Conservation (phyloP, 64 coral and sea anemone species). For the Stichodactyla mertensii region DNA sequence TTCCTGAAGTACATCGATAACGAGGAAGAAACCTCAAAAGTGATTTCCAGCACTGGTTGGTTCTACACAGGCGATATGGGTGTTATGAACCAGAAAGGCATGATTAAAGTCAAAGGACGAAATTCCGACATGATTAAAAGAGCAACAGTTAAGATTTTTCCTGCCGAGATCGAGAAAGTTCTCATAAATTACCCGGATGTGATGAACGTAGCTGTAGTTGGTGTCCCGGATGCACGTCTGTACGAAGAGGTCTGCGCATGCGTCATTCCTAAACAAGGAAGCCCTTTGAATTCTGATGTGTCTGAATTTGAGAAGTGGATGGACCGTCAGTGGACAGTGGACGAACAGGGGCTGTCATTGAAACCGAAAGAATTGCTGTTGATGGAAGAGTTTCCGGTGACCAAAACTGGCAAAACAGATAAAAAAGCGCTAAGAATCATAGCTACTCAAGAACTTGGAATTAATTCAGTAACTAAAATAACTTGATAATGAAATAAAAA, state of each 20-base stretch:
- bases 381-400: background rate
- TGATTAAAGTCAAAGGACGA: background rate
- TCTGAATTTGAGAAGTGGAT: background rate
- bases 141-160: no score
- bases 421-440: background rate
- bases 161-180: no score
- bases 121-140: no score
- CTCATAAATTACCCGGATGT: constrained; percentile 20
- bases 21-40: background rate
- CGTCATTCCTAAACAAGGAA: constrained; percentile 22
- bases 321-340: constrained; percentile 1
- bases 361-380: background rate
- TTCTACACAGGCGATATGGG: background rate
- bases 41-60: background rate
- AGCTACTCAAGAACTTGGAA: background rate
- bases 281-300: background rate
- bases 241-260: constrained; percentile 22
- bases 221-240: constrained; percentile 14
- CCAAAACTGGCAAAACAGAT: background rate
- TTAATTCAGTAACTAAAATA: background rate
- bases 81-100: constrained; percentile 4
- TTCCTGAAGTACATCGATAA: background rate
- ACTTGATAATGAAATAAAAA: no score
- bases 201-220: constrained; percentile 1
- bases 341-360: background rate